phyloP scores from a whole-genome alignment of 2,113 vertebrate species.

The Gadus chalcogrammus region DNA sequence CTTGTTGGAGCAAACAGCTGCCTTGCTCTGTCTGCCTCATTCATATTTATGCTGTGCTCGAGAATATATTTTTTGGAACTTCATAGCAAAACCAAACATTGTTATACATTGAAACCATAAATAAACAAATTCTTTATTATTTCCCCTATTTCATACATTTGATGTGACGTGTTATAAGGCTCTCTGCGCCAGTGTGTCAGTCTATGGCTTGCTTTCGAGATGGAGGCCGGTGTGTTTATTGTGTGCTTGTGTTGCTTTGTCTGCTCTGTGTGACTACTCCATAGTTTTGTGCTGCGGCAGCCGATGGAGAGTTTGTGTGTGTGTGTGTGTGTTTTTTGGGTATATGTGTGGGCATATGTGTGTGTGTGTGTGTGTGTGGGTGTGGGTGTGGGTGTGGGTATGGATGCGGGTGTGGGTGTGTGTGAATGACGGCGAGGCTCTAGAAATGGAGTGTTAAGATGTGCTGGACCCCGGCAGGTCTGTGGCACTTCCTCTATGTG shows the following conservation, averaged over 20 bases:
- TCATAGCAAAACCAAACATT: too few relatives aligned
- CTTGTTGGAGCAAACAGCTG: not conserved
- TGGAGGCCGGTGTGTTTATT: not conserved
- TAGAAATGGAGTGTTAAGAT: slow-evolving; percentile 63
- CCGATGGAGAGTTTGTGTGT: not conserved
- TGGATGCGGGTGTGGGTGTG: slow-evolving; percentile 23
- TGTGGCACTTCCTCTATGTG: slow-evolving; percentile 75
- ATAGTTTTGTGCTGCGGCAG: slow-evolving; percentile 3
- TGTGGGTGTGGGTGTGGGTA: not conserved
- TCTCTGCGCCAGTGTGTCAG: too few relatives aligned
- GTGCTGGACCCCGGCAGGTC: slow-evolving; percentile 65
- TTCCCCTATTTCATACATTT: too few relatives aligned
- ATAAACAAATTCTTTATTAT: too few relatives aligned
- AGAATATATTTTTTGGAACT: too few relatives aligned
- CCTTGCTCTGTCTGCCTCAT: not conserved
- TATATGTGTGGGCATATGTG: not conserved
- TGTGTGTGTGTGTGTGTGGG: not conserved
- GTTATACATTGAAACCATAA: too few relatives aligned
- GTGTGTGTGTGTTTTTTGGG: not conserved
- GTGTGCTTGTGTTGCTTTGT: slow-evolving; percentile 7
- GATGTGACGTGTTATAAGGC: too few relatives aligned
- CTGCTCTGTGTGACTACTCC: slow-evolving; percentile 14
- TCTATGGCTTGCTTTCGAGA: not conserved
- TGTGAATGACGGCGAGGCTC: slow-evolving; percentile 40
- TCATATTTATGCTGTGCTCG: not conserved